phyloP scores from a whole-genome alignment of 2,113 vertebrate species.

The Callospermophilus lateralis region DNA sequence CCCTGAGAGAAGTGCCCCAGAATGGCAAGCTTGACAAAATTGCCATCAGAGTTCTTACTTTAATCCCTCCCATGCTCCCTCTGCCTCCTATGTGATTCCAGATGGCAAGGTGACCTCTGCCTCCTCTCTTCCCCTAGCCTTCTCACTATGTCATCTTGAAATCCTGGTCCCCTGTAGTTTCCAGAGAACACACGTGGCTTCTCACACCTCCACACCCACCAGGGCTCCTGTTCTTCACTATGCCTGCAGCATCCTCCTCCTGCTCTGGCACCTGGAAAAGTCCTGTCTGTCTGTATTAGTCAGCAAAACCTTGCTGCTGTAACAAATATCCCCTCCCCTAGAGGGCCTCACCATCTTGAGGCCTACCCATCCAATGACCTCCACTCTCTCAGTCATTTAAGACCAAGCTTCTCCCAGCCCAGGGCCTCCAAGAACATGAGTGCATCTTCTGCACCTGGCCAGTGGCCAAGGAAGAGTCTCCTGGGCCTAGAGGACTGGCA shows the following conservation, averaged over 20 bases:
- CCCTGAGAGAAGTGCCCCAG: background rate
- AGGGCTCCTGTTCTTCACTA: background rate
- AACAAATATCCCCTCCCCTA: background rate
- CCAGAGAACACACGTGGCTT: background rate
- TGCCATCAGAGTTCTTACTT: background rate
- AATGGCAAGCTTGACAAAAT: background rate
- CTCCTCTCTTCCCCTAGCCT: background rate
- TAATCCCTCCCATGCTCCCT: background rate
- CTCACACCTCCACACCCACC: fast-evolving
- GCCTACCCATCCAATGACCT: no score
- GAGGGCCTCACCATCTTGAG: background rate
- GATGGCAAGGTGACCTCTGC: background rate
- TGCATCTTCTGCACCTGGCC: background rate
- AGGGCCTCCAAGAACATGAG: no score
- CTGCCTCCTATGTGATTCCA: background rate
- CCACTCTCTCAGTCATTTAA: background rate
- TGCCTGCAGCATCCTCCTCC: no score
- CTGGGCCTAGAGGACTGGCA: background rate
- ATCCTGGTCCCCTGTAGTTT: no score
- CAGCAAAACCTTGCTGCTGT: background rate
- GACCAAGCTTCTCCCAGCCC: background rate
- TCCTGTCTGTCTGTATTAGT: background rate
- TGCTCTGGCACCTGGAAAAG: background rate
- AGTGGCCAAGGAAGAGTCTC: background rate
- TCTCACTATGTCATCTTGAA: background rate